A percentile compares a stretch with the other conserved stretches of the same genome.
phyloP scores from a whole-genome alignment of 1,140 invertebrate genomes.

The Drosophila ironensis region DNA sequence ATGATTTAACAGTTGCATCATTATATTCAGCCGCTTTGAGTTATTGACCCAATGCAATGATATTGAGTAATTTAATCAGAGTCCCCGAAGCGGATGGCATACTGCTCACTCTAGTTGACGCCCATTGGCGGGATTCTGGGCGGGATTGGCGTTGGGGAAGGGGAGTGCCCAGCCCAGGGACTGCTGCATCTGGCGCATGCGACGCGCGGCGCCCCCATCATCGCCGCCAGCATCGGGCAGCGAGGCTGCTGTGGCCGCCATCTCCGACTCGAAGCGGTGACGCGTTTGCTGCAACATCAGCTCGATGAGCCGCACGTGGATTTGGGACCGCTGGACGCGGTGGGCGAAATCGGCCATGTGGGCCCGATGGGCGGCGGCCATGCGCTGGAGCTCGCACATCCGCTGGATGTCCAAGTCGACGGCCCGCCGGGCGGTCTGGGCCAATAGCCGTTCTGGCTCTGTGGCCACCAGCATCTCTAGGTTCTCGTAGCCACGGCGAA shows the following conservation, averaged over 20 bases:
- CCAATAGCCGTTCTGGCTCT: not conserved
- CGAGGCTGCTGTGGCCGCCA: not conserved
- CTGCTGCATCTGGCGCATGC: not conserved
- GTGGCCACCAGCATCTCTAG: not conserved
- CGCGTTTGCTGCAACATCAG: constrained; percentile 1
- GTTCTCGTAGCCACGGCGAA: not conserved
- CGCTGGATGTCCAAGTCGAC: constrained; percentile 7
- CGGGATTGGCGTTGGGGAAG: not conserved
- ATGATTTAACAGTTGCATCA: too few species aligned
- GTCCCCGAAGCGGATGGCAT: too few species aligned
- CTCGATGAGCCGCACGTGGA: not conserved
- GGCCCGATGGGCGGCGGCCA: not conserved
- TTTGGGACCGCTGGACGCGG: not conserved
- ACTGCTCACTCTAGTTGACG: too few species aligned
- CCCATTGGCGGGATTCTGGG: not conserved
- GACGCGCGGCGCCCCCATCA: constrained; percentile 2
- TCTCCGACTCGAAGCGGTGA: not conserved
- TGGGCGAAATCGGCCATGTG: not conserved
- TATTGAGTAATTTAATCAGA: too few species aligned
- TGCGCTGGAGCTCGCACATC: not conserved
- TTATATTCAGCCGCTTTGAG: too few species aligned
- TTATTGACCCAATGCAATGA: too few species aligned
- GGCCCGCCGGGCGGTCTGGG: not conserved
- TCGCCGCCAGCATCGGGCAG: constrained; percentile 9
- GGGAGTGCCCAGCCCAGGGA: too few species aligned